Evolutionary conservation across 2,113 vertebrate species (phyloP), one percentile per base, ranked within the genome.

Genomic region (Leptobrachium leishanense): DNA sequence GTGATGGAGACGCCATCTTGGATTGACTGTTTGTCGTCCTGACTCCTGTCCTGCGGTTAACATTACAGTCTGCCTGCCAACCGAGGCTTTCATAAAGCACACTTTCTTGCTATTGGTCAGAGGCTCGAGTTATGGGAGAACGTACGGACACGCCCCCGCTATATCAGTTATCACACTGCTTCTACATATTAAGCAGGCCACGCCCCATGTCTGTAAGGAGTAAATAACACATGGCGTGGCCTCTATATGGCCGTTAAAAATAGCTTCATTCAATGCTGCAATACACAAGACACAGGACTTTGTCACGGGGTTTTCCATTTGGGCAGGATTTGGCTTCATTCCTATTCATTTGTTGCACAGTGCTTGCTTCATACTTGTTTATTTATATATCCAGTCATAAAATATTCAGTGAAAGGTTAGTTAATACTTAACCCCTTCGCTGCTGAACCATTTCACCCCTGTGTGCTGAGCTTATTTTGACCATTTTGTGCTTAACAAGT

Each of bases 1-100:
- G n/a, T 57, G 71, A 67, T 11, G 71, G 64, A 44, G 77, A 55
- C 88, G 91, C 92, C 90, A 92, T 92, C 89, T 92, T 80, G 63
- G n/a, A 64, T 67, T 50, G 79, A 84, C 70, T 39, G 74, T 82
- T 84, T 78, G 77, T 84, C 69, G 53, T 76, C 72, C 55, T 57
- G 74, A 82, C 84, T 78, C 75, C 84, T 67, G 53, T 76, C 72
- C 55, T 57, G 69, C 62, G 42, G 63, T 59, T 65, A 83, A 82
- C 79, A 75, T 43, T 68, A 57, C 80, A 81, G 42, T 43, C 3
- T 57, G n/a, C 55, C 67, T 10, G 70, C 68, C 62, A 64, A 12
- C 41, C 46, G 8, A 8, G 66, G 72, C 59, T 9, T 15, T 2
- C 40, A 42, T 40, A 20, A 20, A 20, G 31, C 68, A 62, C 43